These are phyloP conservation scores for Drosophila bipectinata DNA, from an alignment of 1,140 invertebrate species.

Conservation along the genomic window DNA sequence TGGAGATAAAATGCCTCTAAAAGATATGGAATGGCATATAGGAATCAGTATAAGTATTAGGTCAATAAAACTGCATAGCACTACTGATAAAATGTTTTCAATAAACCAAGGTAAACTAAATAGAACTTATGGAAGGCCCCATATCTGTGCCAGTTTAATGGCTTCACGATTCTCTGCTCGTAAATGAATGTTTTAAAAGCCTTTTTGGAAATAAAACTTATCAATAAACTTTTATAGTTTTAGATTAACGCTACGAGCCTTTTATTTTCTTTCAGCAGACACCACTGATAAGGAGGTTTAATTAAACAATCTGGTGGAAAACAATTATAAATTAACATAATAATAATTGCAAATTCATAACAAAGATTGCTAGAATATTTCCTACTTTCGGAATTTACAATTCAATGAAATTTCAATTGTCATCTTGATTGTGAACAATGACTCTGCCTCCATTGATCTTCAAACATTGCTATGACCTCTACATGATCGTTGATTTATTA, in stretches of 20 bases:
- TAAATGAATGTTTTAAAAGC: not conserved
- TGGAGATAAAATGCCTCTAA: not conserved
- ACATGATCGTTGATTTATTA: conserved; percentile 10
- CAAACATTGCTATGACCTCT: conserved; percentile 2
- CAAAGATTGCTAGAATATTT: not conserved
- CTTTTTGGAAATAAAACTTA: not conserved
- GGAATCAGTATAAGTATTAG: not conserved
- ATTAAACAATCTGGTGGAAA: not conserved
- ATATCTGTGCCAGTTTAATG: not conserved
- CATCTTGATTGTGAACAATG: not conserved
- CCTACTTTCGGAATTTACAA: not conserved
- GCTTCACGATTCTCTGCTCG: not conserved
- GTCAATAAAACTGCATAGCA: no score
- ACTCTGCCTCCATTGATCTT: not conserved
- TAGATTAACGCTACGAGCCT: not conserved
- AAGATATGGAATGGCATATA: not conserved
- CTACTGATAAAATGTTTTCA: not conserved
- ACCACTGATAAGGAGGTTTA: not conserved
- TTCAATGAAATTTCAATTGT: not conserved
- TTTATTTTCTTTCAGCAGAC: not conserved
- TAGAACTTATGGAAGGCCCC: not conserved
- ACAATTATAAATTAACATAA: not conserved
- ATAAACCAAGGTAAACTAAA: not conserved
- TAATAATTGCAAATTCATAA: not conserved
- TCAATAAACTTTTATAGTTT: not conserved